Evolutionary conservation across 2,113 vertebrate genomes (phyloP).

Genomic region (Oreochromis niloticus): DNA sequence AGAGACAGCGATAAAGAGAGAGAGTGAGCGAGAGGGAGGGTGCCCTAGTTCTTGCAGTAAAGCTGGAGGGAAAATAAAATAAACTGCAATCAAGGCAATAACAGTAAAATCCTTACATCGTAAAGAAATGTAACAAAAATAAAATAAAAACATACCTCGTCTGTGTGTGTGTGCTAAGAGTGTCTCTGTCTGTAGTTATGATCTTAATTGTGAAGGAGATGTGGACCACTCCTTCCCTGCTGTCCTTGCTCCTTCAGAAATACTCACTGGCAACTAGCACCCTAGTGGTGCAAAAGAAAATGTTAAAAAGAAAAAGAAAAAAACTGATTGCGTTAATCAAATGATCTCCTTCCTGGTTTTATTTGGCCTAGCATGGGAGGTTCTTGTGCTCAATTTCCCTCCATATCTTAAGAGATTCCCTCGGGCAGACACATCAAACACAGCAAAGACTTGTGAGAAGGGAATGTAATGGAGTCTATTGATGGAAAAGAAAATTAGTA

Average conservation of each 20-base stretch:
- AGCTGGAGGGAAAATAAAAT: constrained; percentile 42
- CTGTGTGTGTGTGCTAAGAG: not conserved
- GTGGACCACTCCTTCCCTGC: not conserved
- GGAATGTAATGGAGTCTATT: constrained; percentile 8
- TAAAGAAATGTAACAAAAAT: not conserved
- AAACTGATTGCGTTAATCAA: constrained; percentile 27
- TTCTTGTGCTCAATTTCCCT: constrained; percentile 7
- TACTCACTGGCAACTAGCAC: not conserved
- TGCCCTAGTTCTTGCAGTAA: constrained; percentile 60
- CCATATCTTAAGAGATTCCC: constrained; percentile 20
- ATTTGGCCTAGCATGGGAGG: constrained; percentile 22
- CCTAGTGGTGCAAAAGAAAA: constrained; percentile 8
- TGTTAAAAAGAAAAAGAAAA: not conserved
- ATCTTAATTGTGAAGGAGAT: constrained; percentile 33
- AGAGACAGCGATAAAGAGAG: not conserved
- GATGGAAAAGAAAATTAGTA: constrained; percentile 19
- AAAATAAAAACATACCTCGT: not conserved
- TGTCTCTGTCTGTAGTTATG: not conserved
- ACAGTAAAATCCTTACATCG: constrained; percentile 26
- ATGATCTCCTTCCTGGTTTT: constrained; percentile 24
- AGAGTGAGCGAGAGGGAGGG: not conserved
- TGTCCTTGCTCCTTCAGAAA: not conserved
- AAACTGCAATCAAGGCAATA: constrained; percentile 44
- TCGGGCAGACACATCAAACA: constrained; percentile 43
- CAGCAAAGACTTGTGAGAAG: not conserved